Evolutionary conservation across 2,113 vertebrate species (phyloP).

Genomic region (Coracopsis vasa): DNA sequence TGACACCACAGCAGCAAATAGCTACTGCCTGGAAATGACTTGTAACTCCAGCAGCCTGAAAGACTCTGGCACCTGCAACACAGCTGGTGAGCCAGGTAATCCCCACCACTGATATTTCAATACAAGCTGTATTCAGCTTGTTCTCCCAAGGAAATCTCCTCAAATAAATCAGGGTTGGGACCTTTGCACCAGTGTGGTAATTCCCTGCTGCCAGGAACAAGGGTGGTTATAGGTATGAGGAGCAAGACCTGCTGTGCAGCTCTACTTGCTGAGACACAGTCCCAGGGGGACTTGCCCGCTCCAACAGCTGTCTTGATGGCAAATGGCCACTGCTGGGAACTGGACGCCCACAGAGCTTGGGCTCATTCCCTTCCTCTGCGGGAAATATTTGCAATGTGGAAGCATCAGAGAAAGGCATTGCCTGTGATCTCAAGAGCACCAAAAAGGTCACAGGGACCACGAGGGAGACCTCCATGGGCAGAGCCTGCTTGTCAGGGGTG

Average conservation of each 20-base stretch:
- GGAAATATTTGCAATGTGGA: neutral
- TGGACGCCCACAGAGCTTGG: neutral
- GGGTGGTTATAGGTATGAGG: neutral
- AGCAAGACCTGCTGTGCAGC: neutral
- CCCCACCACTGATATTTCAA: neutral
- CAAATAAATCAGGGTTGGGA: neutral
- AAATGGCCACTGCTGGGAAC: neutral
- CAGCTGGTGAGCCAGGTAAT: neutral
- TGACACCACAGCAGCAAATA: neutral
- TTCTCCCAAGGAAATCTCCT: neutral
- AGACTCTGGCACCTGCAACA: neutral
- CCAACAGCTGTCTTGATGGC: neutral
- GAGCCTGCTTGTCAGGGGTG: accelerated
- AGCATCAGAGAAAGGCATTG: neutral
- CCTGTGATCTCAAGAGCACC: neutral
- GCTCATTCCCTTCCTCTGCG: neutral
- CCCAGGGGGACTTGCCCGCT: neutral
- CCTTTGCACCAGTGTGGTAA: neutral
- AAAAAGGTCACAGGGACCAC: too few species aligned
- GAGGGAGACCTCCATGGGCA: neutral
- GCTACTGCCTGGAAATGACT: neutral
- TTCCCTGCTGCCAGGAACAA: neutral
- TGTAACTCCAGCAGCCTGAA: neutral
- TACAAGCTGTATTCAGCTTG: neutral
- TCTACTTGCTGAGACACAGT: neutral